Conservation (phyloP, 2,797 vertebrate species). For the Anguilla obscura region DNA sequence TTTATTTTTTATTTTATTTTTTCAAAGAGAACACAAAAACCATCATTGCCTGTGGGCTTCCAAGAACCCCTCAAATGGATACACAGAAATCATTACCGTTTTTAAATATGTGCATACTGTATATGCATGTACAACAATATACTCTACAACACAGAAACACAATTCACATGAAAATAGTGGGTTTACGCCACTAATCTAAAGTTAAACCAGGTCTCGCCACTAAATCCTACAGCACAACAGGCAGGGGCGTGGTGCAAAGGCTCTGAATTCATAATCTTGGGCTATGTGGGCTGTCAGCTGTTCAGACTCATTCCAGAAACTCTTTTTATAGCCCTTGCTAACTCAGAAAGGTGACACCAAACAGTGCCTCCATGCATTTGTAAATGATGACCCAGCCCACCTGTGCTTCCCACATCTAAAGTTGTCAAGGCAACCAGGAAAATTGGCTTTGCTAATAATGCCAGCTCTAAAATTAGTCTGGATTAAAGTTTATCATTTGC, state of each 20-base stretch:
- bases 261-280: background rate
- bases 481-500: background rate
- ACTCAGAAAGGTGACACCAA: conserved; percentile 39
- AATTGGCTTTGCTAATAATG: background rate
- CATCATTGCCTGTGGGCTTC: too few relatives aligned
- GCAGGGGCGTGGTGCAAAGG: background rate
- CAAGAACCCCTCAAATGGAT: too few relatives aligned
- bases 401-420: conserved; percentile 17
- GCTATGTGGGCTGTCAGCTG: conserved; percentile 41
- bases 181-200: background rate
- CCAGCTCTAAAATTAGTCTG: background rate
- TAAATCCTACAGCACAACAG: background rate
- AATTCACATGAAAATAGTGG: background rate
- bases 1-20: too few relatives aligned
- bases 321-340: conserved; percentile 47
- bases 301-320: conserved; percentile 40
- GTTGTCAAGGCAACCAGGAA: conserved; percentile 25
- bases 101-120: too few relatives aligned
- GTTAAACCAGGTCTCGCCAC: background rate
- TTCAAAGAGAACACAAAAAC: too few relatives aligned
- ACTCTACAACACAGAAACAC: background rate
- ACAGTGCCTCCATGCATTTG: conserved; percentile 7
- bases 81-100: too few relatives aligned
- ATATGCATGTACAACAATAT: background rate
- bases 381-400: conserved; percentile 35